Evolutionary conservation across 2,888 invertebrate genomes (phyloP), one percentile per base, ranked within the genome.

Genomic region (Drosophila sordidula): DNA sequence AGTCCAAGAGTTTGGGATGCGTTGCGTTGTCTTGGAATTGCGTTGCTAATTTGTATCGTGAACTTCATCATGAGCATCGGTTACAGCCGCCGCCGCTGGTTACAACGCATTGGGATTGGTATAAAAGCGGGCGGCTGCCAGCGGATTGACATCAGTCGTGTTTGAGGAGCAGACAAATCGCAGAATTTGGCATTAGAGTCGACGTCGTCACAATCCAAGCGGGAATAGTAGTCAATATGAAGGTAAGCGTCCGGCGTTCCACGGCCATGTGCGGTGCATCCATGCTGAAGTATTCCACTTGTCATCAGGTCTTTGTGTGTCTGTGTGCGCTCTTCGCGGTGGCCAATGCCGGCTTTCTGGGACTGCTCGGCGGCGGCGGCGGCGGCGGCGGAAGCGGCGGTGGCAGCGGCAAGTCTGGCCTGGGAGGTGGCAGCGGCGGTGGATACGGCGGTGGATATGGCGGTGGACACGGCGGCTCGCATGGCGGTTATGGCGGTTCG

Each of bases 321-420:
- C 50, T 89, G 64, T 80, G 77, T 69, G 87, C 89, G 46, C 65
- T 90, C 25, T 79, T 90, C n/a, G 80, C 82, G 52, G 77, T 74
- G 54, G 78, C 90, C 54, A 90, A 90, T 57, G 89, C 89, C n/a
- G 87, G 90, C 18, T 80, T 90, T 62, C 70, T 90, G 55, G 82
- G 78, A 22, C 69, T 80, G 22, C 67, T 80, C 6, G 79, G 86
- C 12, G 84, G 87, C 8, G 71, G 82, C 1, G 73, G 75, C 1
- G 75, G 74, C 0, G 75, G 74, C 0, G 75, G n/a, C n/a, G n/a
- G n/a, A n/a, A n/a, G 80, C 0, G 73, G 80, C 0, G 61, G 56
- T 0, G 63, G 72, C 8, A 61, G 70, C 8, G 50, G 62, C 51
- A 83, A 80, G 59, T 67, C 66, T 0, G 62, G 75, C 16, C 25